Evolutionary conservation across 2,113 vertebrate genomes (phyloP).

Genomic region (Pachypanchax playfairii): DNA sequence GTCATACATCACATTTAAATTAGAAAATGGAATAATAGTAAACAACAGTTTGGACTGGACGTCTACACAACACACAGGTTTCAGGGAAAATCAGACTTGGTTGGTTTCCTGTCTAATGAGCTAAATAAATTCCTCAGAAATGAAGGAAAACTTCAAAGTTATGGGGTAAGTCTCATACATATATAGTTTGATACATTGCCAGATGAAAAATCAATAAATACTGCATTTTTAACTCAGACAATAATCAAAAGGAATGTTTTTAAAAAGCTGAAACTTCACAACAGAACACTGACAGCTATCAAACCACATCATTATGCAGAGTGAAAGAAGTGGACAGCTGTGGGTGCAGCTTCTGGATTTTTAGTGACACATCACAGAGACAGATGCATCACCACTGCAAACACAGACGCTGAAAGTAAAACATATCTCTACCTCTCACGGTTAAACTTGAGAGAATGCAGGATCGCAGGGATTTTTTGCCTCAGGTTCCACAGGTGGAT

Average conservation of each 20-base stretch:
- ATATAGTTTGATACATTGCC: neutral
- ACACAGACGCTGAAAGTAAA: neutral
- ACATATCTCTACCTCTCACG: conserved; percentile 87
- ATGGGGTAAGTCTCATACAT: neutral
- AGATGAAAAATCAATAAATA: neutral
- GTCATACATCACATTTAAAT: neutral
- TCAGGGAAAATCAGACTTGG: no score
- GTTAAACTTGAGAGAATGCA: conserved; percentile 97
- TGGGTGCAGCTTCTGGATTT: conserved; percentile 1
- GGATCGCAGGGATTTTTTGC: conserved; percentile 95
- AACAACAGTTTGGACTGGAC: neutral
- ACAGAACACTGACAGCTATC: neutral
- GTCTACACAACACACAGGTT: no score
- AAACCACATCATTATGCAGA: neutral
- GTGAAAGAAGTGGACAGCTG: conserved; percentile 18
- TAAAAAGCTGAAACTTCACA: neutral
- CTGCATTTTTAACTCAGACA: neutral
- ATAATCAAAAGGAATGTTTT: no score
- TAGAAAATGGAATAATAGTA: neutral
- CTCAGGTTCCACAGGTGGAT: conserved; percentile 98
- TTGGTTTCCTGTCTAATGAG: no score
- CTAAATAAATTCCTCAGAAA: no score
- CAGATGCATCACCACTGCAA: conserved; percentile 6
- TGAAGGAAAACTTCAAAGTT: neutral
- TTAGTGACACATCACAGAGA: conserved; percentile 6